Evolutionary conservation across 2,797 vertebrate species (phyloP), one percentile per base, ranked within the genome.

Genomic region (Paratrypauchen microcephalus): DNA sequence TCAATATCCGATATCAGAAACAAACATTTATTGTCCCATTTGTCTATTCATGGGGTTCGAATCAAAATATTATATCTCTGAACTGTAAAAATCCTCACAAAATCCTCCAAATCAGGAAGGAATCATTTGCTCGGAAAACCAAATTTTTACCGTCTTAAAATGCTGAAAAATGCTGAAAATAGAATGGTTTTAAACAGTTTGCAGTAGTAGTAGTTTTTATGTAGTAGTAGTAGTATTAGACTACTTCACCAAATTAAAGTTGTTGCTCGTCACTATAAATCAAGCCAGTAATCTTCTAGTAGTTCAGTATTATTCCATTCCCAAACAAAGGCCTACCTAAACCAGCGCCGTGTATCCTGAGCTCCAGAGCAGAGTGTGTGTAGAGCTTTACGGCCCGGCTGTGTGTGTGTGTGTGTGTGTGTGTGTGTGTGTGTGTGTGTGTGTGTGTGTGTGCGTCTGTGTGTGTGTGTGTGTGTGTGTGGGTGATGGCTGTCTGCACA

Each of bases 401-500:
- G 96, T 98, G 98, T 98, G 96, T 94, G 95, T 97, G 97, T 98
- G 98, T 36, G 32, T 8, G 32, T 9, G 32, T 36, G 32, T 36
- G 32, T 36, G 32, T 36, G 1, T 36, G 98, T 98, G 96, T 94
- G 95, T 32, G 32, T 32, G 97, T 98, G 97, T 98, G 96, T 94
- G 95, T 94, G 95, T 97, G 96, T 98, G 98, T 98, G 96, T 94
- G 95, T 97, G 97, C 98, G 98, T 36, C 7, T 8, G 32, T 9
- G 32, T 36, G 32, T 36, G 32, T 36, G 32, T 36, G 1, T 36
- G 98, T 98, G 96, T 94, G 95, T 32, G 32, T 32, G 97, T 98
- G 97, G 98, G 96, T 94, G 95, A 96, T 93, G 94, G 95, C 95
- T 97, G 97, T 95, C 96, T 96, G 94, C 94, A 95, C 94, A 95